A percentile compares a stretch with the other conserved stretches of the same genome.
Evolutionary conservation across 2,888 invertebrate genomes (phyloP).

Genomic region (Trachelus stipa): DNA sequence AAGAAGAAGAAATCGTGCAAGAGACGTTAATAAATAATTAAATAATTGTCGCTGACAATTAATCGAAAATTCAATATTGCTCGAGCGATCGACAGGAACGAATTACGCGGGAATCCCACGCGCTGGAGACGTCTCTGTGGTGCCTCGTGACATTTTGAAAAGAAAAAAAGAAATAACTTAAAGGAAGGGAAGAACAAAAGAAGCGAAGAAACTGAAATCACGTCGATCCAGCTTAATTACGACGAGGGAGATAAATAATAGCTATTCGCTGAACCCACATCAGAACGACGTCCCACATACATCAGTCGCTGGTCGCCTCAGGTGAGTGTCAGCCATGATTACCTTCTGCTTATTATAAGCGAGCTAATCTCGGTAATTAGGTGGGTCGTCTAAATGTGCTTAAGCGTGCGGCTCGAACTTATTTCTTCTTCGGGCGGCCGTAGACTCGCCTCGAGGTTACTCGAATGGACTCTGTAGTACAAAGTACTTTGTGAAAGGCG

Average conservation of each 20-base stretch:
- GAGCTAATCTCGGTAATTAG: slow-evolving; percentile 44
- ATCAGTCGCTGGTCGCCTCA: slow-evolving; percentile 53
- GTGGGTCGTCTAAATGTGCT: slow-evolving; percentile 37
- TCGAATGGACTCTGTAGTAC: background rate
- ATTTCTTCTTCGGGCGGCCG: background rate
- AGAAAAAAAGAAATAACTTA: background rate
- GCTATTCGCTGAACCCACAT: slow-evolving; percentile 41
- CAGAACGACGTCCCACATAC: slow-evolving; percentile 59
- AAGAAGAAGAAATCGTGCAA: background rate
- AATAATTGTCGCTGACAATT: background rate
- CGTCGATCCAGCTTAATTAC: slow-evolving; percentile 4
- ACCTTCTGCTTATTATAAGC: slow-evolving; percentile 33
- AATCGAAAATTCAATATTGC: slow-evolving; percentile 22
- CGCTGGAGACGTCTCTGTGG: background rate
- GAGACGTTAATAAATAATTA: slow-evolving; percentile 12
- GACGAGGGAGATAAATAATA: slow-evolving; percentile 8
- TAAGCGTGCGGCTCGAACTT: slow-evolving; percentile 8
- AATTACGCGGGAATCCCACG: background rate
- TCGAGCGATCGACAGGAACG: background rate
- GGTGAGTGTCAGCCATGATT: slow-evolving; percentile 35
- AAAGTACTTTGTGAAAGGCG: background rate
- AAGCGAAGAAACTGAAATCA: slow-evolving; percentile 3
- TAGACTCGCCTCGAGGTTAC: background rate
- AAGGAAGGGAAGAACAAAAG: background rate
- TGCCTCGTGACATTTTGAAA: background rate